Evolutionary conservation across 1,140 invertebrate genomes (phyloP).

Genomic region (Apis cerana): DNA sequence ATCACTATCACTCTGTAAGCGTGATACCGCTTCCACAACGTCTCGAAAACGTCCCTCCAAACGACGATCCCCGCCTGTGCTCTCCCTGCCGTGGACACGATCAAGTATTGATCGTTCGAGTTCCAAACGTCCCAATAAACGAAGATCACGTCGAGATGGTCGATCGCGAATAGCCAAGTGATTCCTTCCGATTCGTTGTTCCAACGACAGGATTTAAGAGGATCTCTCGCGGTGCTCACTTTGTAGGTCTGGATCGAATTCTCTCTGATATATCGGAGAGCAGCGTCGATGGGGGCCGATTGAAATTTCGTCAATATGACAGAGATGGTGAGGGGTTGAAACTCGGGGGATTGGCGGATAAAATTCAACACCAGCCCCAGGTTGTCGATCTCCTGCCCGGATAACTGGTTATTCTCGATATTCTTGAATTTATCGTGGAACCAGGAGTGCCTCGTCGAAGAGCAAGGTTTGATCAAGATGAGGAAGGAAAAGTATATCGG

Average conservation of each 20-base stretch:
- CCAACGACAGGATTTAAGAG: too few relatives aligned
- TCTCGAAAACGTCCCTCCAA: conserved; percentile 21
- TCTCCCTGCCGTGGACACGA: conserved; percentile 31
- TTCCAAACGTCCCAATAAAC: conserved; percentile 51
- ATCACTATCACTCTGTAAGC: conserved; percentile 56
- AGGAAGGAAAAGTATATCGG: background rate
- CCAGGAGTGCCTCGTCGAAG: background rate
- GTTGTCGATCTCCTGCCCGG: conserved; percentile 14
- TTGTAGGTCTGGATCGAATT: conserved; percentile 42
- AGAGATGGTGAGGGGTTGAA: conserved; percentile 47
- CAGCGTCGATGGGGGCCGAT: conserved; percentile 23
- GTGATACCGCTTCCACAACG: conserved; percentile 54
- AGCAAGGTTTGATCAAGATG: background rate
- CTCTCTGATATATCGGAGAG: conserved; percentile 17
- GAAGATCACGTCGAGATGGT: conserved; percentile 8
- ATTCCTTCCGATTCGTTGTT: background rate
- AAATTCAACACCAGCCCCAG: conserved; percentile 46
- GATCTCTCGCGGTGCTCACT: background rate
- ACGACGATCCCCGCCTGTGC: fast-evolving
- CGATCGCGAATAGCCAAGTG: conserved; percentile 49
- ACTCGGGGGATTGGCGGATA: conserved; percentile 30
- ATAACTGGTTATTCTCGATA: background rate
- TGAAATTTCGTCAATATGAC: conserved; percentile 34
- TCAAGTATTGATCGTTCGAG: conserved; percentile 45
- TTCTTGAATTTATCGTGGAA: background rate